phyloP scores from a whole-genome alignment of 35 echinoderm and acorn worm genomes.

The Ophiothrix spiculata region DNA sequence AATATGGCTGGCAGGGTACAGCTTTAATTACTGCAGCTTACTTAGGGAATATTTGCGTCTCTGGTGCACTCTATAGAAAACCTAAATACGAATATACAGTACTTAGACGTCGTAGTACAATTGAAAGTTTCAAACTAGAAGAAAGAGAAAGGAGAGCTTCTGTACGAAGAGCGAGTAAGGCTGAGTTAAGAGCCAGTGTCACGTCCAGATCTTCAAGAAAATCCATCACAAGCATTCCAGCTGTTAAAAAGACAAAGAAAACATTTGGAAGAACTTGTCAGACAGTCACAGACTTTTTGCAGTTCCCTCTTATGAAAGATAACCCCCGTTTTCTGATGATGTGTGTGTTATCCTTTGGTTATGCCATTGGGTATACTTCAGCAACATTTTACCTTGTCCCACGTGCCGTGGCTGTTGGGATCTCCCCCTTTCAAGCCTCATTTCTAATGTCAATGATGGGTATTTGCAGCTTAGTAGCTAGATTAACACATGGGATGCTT shows the following conservation, averaged over 20 bases:
- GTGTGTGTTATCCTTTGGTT: not conserved
- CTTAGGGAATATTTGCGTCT: conserved; percentile 15
- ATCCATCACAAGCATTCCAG: not conserved
- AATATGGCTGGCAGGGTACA: conserved; percentile 33
- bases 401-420: not conserved
- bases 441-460: not conserved
- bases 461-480: not conserved
- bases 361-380: not conserved
- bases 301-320: not conserved
- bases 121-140: conserved; percentile 6
- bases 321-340: conserved; percentile 2
- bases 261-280: not conserved
- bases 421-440: not conserved
- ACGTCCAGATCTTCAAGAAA: not conserved
- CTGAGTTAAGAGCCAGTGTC: not conserved
- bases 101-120: not conserved
- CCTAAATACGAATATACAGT: conserved; percentile 6
- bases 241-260: not conserved
- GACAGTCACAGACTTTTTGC: not conserved
- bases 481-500: not conserved
- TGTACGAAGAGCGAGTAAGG: not conserved
- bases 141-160: not conserved
- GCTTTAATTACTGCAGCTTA: conserved; percentile 18
- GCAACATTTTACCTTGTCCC: not conserved
- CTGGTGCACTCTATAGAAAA: conserved; percentile 24